Base-by-base conservation (phyloP, 2,113 vertebrate genomes). In the Myiozetetes cayanensis region DNA sequence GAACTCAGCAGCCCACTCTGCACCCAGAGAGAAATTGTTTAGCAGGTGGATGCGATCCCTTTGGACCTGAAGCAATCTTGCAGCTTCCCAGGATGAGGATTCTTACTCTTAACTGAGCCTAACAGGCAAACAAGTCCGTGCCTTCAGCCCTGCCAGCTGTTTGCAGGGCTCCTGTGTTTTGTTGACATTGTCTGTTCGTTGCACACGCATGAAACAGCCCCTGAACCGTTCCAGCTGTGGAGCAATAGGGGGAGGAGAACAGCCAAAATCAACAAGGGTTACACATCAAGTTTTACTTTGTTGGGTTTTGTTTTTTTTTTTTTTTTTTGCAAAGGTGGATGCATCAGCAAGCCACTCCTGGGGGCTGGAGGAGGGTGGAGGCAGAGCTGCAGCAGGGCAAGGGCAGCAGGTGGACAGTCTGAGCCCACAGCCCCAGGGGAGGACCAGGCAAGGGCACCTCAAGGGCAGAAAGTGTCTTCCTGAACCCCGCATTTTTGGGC, bases 231-330 rank as follows among this genome's bases (percentile, higher is more conserved):
- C 77, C 93, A 95, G 80, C 62, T 90, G 50, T 95, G 94, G 66
- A 95, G 96, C 83, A 96, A 96, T 82, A 95, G 88, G 56, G 55
- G 53, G 35, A 66, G 44, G 25, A 88, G 94, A 96, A 85, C 86
- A 94, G 93, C 96, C 96, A 96, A 96, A 95, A 96, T 90, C 92
- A 96, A 97, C 80, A 95, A 8, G 56, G 56, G 44, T 94, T 93
- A 82, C 91, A 84, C 71, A 93, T 77, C 87, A 85, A 66, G 9
- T 85, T 93, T 82, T 73, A 31, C 52, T 21, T 52, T 74, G 65
- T 67, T 50, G 19, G 14, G 14, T 22, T 23, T 35, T 24, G 22
- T 53, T 16, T 19, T 22, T 27, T 39, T 27, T 37, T 33, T 39
- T 12, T 10, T 4, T 24, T 70, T 92, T 85, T 88, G 65, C 2